Percentiles rank a stretch among this genome's conserved stretches.
These are phyloP conservation scores for Lasioglossum albipes DNA, from an alignment of 1,140 invertebrate species.

Conservation along the genomic window DNA sequence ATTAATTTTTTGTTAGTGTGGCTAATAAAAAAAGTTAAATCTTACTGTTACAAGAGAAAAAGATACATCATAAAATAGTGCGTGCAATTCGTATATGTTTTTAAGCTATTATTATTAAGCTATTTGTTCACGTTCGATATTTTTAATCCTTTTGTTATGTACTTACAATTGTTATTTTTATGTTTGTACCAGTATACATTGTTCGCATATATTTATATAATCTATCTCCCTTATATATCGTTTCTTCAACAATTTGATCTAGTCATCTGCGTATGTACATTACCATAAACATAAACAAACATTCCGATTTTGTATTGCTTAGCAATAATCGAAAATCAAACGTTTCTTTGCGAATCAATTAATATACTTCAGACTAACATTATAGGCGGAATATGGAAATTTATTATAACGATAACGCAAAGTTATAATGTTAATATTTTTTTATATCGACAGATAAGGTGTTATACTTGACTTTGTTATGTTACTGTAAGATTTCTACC, in stretches of 20 bases:
- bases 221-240: conserved; percentile 1
- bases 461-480: background rate
- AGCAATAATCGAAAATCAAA: background rate
- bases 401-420: background rate
- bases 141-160: background rate
- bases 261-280: background rate
- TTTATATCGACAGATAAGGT: background rate
- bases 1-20: conserved; percentile 4
- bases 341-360: background rate
- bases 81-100: background rate
- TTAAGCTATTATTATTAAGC: too few species aligned
- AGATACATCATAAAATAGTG: background rate
- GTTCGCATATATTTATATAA: background rate
- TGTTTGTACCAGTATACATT: background rate
- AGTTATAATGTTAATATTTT: background rate
- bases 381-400: too few species aligned
- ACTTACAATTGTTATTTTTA: background rate
- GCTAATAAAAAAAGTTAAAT: background rate
- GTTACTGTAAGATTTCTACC: background rate
- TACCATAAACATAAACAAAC: background rate
- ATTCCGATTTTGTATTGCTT: conserved; percentile 3
- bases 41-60: conserved; percentile 13
- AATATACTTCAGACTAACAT: background rate
- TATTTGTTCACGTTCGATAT: too few species aligned
- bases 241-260: conserved; percentile 13